Base-by-base conservation (phyloP, 2,888 invertebrate species). In the Euproctis similis region DNA sequence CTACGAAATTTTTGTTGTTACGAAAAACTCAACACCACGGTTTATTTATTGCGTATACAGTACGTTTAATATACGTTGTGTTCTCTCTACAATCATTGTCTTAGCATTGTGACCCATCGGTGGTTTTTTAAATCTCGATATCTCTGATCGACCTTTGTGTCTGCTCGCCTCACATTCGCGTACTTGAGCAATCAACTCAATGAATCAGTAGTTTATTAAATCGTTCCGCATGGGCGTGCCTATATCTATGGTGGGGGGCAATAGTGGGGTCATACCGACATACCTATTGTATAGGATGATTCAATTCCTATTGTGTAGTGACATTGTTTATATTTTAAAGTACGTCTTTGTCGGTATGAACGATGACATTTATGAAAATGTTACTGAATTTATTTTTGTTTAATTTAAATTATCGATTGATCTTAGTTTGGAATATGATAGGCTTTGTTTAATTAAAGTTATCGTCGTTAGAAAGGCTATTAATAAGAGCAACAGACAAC, bases 91-190 rank as follows among this genome's bases (percentile, higher is more conserved):
- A 55, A 58, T 59, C 50, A 55, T 52, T 56, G 52, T 57, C 42
- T 42, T 37, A 41, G 39, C 42, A 36, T 39, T 39, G 40, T 21
- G 21, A 21, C 21, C 21, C 21, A 10, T n/a, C n/a, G n/a, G 21
- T 53, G 53, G 56, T 52, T 42, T 53, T 53, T 59, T 66, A 58
- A 53, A 63, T 62, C 57, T 55, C 34, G 21, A 24, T 14, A n/a
- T n/a, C n/a, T n/a, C n/a, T n/a, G n/a, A n/a, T 14, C 57, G 59
- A 65, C 64, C 64, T 69, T 68, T 63, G 54, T 52, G 48, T 57
- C 29, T 31, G 41, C 40, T 39, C 42, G 37, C 47, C 43, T 51
- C 47, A 46, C 41, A 53, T 53, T 57, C 55, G 55, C 53, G 47
- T 51, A 46, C 43, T 36, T 47, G 49, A 53, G 45, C 49, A 48